Evolutionary conservation across 2,797 vertebrate species (phyloP).

Genomic region (Anguilla pacifica): DNA sequence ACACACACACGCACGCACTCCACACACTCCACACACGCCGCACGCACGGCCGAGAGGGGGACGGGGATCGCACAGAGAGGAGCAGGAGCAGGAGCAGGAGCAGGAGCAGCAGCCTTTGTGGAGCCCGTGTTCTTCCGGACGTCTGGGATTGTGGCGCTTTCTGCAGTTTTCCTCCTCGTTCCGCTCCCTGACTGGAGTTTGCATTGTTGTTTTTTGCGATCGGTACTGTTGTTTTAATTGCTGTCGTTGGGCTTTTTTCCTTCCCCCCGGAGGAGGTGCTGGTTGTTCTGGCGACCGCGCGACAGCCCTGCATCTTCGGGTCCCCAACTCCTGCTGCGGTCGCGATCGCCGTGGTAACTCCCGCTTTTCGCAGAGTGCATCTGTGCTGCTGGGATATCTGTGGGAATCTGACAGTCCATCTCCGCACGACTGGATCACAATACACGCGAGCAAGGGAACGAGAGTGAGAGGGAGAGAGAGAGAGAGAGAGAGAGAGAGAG

Average conservation of each 20-base stretch:
- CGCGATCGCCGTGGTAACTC: conserved; percentile 58
- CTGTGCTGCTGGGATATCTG: conserved; percentile 7
- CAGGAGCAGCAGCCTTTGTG: background rate
- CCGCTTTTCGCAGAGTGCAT: conserved; percentile 43
- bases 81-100: conserved; percentile 58
- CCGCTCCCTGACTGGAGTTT: conserved; percentile 3
- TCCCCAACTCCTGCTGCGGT: background rate
- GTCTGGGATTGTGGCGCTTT: background rate
- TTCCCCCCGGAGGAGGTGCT: background rate
- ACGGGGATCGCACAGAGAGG: conserved; percentile 55
- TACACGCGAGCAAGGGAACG: conserved; percentile 50
- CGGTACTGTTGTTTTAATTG: too few relatives aligned
- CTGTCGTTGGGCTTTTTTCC: conserved; percentile 47
- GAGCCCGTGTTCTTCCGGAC: background rate
- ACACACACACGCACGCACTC: conserved; percentile 30
- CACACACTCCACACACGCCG: background rate
- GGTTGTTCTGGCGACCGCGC: background rate
- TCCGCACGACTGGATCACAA: background rate
- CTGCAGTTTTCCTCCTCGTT: background rate
- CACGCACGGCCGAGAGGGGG: background rate
- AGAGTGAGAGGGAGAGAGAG: too few relatives aligned
- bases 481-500: conserved; percentile 54
- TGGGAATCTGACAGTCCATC: background rate
- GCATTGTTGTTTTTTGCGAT: background rate
- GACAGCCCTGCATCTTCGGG: background rate